A percentile compares a stretch with the other conserved stretches of the same genome.
phyloP scores from a whole-genome alignment of 2,888 invertebrate genomes.

The Lysandra coridon region DNA sequence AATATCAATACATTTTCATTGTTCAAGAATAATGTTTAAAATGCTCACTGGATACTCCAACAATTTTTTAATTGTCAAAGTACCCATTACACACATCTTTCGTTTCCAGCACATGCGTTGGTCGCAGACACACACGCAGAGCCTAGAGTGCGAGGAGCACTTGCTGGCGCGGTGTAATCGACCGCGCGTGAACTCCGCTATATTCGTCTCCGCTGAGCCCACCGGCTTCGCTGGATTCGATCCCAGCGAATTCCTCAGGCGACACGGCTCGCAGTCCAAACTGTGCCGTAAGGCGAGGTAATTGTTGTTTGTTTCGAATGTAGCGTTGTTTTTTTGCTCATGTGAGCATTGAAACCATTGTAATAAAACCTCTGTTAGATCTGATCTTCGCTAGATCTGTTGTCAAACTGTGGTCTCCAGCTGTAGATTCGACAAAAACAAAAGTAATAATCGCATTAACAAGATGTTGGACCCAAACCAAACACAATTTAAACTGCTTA shows the following conservation, averaged over 20 bases:
- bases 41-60: too few relatives aligned
- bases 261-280: conserved; percentile 89
- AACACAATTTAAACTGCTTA: background rate
- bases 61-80: too few relatives aligned
- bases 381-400: too few relatives aligned
- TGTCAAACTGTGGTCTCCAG: too few relatives aligned
- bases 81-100: background rate
- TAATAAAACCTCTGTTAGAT: too few relatives aligned
- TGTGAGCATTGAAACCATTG: background rate
- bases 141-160: conserved; percentile 82
- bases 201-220: conserved; percentile 89
- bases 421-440: too few relatives aligned
- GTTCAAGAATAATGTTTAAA: too few relatives aligned
- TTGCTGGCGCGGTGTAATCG: conserved; percentile 81
- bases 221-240: conserved; percentile 88
- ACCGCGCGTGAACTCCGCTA: conserved; percentile 91
- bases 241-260: conserved; percentile 88
- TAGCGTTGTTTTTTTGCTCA: background rate
- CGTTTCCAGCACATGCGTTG: conserved; percentile 84
- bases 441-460: too few relatives aligned
- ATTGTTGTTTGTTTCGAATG: background rate
- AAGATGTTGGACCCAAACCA: background rate
- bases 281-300: conserved; percentile 89
- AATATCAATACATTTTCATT: too few relatives aligned
- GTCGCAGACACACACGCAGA: conserved; percentile 84